Conservation (phyloP, 2,113 vertebrate species). For the Apteryx owenii region DNA sequence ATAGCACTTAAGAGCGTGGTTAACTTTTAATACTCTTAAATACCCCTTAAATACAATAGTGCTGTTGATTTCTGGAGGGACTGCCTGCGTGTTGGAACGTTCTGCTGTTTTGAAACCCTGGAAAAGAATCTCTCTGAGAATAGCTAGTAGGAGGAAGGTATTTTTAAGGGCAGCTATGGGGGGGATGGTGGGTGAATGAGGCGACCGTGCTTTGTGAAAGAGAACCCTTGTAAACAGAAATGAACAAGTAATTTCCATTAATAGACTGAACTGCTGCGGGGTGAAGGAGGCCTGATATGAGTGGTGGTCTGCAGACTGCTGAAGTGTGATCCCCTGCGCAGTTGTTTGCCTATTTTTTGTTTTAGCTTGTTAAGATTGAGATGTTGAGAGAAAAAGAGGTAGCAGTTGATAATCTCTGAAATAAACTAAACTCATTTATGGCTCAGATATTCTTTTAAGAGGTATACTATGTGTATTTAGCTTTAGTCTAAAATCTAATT, state of each 20-base stretch:
- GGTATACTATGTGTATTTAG: neutral
- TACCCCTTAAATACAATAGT: neutral
- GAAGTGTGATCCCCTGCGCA: neutral
- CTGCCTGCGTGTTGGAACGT: neutral
- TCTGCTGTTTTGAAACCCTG: neutral
- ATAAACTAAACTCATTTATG: neutral
- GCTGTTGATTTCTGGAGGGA: neutral
- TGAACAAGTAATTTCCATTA: neutral
- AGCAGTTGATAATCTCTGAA: neutral
- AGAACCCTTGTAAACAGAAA: neutral
- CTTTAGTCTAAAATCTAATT: neutral
- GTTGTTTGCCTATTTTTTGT: neutral
- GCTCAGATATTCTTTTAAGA: neutral
- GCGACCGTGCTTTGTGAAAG: neutral
- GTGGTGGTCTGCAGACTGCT: neutral
- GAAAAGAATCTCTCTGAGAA: neutral
- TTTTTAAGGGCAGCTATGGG: neutral
- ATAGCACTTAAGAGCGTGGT: fast-evolving
- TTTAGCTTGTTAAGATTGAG: neutral
- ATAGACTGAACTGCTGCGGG: neutral
- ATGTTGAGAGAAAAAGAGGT: neutral
- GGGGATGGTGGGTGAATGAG: slow-evolving; percentile 1
- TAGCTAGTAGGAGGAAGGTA: neutral
- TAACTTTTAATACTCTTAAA: neutral
- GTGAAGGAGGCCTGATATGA: neutral